A percentile compares a stretch with the other conserved stretches of the same genome.
phyloP scores from a whole-genome alignment of 2,888 invertebrate species.

The Gastrophysa polygoni region DNA sequence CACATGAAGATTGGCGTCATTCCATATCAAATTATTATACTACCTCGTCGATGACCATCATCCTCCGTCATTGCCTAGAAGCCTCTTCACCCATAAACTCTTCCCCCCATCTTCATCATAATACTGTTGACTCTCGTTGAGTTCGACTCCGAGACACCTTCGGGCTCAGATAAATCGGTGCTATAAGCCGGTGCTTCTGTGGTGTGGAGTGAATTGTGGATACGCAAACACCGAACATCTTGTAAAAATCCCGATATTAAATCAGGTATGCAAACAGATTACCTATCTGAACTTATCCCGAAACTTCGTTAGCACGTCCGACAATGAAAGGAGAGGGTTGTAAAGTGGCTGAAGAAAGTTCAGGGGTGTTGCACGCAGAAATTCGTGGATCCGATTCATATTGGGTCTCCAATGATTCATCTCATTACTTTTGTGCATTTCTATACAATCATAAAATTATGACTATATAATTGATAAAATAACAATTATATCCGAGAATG shows the following conservation, averaged over 20 bases:
- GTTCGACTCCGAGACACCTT: slow-evolving; percentile 26
- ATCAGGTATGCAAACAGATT: slow-evolving; percentile 49
- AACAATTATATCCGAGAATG: too few relatives aligned
- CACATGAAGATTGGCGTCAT: too few relatives aligned
- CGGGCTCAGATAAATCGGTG: slow-evolving; percentile 32
- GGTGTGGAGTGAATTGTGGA: slow-evolving; percentile 34
- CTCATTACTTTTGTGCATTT: too few relatives aligned
- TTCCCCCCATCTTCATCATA: slow-evolving; percentile 15
- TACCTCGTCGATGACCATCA: too few relatives aligned
- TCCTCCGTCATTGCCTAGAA: background rate
- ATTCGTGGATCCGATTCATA: background rate
- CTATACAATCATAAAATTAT: too few relatives aligned
- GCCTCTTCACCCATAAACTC: slow-evolving; percentile 9
- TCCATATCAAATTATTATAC: background rate
- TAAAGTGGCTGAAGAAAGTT: slow-evolving; percentile 2
- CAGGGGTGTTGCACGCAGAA: background rate
- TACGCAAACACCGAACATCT: slow-evolving; percentile 41
- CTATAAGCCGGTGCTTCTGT: slow-evolving; percentile 33
- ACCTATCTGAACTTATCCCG: slow-evolving; percentile 38
- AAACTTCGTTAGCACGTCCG: slow-evolving; percentile 33
- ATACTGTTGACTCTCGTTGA: slow-evolving; percentile 31
- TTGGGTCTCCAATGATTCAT: background rate
- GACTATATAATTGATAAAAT: too few relatives aligned
- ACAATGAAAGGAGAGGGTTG: slow-evolving; percentile 20
- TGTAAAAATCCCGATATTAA: slow-evolving; percentile 45